A percentile compares a stretch with the other conserved stretches of the same genome.
Conservation (phyloP, 2,113 vertebrate genomes). For the Cyprinodon tularosa region DNA sequence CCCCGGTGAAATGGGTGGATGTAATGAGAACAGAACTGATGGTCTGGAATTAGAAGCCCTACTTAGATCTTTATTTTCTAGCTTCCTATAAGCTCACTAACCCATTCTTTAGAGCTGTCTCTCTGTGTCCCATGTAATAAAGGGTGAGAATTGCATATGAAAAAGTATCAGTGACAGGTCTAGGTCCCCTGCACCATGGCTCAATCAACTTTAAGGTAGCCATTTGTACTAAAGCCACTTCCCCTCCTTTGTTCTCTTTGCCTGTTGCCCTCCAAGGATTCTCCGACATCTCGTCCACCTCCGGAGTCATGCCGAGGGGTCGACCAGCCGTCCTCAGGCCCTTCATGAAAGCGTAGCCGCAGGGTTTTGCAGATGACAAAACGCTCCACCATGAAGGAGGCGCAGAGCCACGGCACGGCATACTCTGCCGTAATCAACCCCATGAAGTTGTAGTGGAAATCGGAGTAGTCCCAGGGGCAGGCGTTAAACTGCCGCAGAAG, state of each 20-base stretch:
- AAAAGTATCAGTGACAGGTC: slow-evolving; percentile 27
- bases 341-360: slow-evolving; percentile 89
- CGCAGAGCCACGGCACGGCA: slow-evolving; percentile 96
- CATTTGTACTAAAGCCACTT: slow-evolving; percentile 80
- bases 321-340: slow-evolving; percentile 80
- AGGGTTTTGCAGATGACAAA: slow-evolving; percentile 95
- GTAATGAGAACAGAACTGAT: slow-evolving; percentile 26
- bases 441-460: slow-evolving; percentile 98
- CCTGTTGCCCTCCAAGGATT: slow-evolving; percentile 57
- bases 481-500: slow-evolving; percentile 94
- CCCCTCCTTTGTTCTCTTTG: slow-evolving; percentile 55
- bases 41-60: slow-evolving; percentile 24
- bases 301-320: background rate
- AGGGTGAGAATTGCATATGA: slow-evolving; percentile 20
- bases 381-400: slow-evolving; percentile 93
- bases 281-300: slow-evolving; percentile 13
- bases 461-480: slow-evolving; percentile 98
- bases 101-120: slow-evolving; percentile 21
- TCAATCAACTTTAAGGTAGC: slow-evolving; percentile 92
- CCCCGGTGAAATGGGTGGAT: slow-evolving; percentile 23
- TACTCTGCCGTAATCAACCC: slow-evolving; percentile 97
- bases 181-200: slow-evolving; percentile 15
- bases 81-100: slow-evolving; percentile 25
- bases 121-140: slow-evolving; percentile 1
- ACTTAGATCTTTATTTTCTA: slow-evolving; percentile 37